Conservation (phyloP, 2,888 invertebrate species). For the Nomada goodeniana region DNA sequence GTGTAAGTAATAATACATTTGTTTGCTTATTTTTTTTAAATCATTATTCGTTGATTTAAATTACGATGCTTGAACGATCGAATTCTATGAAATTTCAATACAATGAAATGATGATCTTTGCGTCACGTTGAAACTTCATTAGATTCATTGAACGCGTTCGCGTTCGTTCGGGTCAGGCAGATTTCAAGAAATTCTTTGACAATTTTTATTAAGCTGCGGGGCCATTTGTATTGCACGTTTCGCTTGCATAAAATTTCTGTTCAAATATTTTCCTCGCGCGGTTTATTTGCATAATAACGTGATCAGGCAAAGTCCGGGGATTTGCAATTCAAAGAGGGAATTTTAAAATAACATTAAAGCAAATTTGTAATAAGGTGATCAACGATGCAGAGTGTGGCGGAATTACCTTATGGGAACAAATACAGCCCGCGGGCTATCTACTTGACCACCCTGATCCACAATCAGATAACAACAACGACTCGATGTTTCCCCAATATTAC, state of each 20-base stretch:
- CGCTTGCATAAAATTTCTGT: neutral
- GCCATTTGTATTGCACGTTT: neutral
- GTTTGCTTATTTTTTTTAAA: too few species aligned
- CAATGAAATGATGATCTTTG: too few species aligned
- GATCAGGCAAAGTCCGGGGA: neutral
- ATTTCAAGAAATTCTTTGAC: too few species aligned
- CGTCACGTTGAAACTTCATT: too few species aligned
- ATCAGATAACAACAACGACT: neutral
- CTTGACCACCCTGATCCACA: neutral
- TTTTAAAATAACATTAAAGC: neutral
- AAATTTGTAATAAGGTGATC: neutral
- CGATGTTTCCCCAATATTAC: too few species aligned
- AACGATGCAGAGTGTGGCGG: neutral
- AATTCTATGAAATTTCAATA: too few species aligned
- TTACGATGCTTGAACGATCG: too few species aligned
- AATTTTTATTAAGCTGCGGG: too few species aligned
- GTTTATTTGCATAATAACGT: neutral
- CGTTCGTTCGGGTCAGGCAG: too few species aligned
- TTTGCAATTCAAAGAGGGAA: neutral
- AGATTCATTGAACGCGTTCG: too few species aligned
- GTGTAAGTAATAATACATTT: too few species aligned
- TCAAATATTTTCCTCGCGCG: neutral
- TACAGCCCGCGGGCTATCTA: neutral
- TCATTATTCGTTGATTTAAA: too few species aligned
- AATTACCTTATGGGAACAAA: neutral